Base-by-base conservation (phyloP, 2,888 invertebrate genomes). In the Ormia ochracea region DNA sequence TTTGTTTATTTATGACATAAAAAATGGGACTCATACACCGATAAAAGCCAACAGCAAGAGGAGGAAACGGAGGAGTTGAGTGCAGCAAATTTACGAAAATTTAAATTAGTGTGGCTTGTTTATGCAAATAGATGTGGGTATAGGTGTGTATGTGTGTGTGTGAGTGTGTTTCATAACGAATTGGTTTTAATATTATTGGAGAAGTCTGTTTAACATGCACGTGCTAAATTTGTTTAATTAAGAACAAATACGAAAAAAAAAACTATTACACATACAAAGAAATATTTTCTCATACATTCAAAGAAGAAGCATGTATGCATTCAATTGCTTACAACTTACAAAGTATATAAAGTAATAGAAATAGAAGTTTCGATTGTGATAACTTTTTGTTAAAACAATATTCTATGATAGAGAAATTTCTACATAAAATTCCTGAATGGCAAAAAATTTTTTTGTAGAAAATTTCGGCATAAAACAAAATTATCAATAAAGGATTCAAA, bases 171-270 rank as follows among this genome's bases (percentile, higher is more conserved):
- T 48, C 23, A 41, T 36, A 61, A 23, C n/a, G n/a, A n/a, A 19
- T 31, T 61, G n/a, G 41, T 72, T 61, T 50, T 61, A 61, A 17
- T 69, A 38, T 66, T 50, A 21, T 61, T 61, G 36, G 61, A 48
- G 36, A 38, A 59, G 54, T 54, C 43, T n/a, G n/a, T n/a, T n/a
- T n/a, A n/a, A 61, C 54, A 75, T 75, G 48, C 75, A 75, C 75
- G 75, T 75, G 75, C 52, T 69, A 69, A 68, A 61, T 28, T 68
- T 17, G 33, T 58, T 48, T 50, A 59, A 66, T 50, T 50, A 58
- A 50, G 54, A 41, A 61, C 4, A 48, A 33, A 19, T 26, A 48
- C 1, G 4, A 36, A 9, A 48, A 41, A n/a, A 38, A 38, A n/a
- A n/a, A n/a, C n/a, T n/a, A n/a, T n/a, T n/a, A n/a, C n/a, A n/a